A percentile compares a stretch with the other conserved stretches of the same genome.
phyloP scores from a whole-genome alignment of 2,888 invertebrate species.

The Geophilus truncorum region DNA sequence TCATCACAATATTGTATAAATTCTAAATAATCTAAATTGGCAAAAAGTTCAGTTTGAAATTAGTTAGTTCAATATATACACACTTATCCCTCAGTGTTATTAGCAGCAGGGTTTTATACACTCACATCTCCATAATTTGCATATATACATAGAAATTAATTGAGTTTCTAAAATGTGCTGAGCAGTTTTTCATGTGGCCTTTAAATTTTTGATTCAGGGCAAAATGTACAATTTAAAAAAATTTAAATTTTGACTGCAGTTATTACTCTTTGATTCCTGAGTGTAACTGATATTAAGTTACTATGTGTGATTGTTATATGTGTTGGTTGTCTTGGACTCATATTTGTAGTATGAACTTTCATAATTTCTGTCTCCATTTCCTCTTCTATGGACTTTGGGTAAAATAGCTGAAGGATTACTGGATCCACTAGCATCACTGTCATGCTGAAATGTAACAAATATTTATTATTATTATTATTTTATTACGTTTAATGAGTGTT shows the following conservation, averaged over 20 bases:
- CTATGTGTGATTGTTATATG: neutral
- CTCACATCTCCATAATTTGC: neutral
- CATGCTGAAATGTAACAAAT: constrained; percentile 18
- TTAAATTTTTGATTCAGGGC: neutral
- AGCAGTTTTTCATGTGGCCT: neutral
- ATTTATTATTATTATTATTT: neutral
- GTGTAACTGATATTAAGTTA: neutral
- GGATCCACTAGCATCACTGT: constrained; percentile 33
- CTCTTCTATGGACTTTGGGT: constrained; percentile 29
- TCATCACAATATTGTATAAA: neutral
- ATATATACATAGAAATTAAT: neutral
- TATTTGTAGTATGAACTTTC: constrained; percentile 36
- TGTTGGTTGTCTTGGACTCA: neutral
- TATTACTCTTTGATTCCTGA: neutral
- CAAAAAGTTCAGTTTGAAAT: neutral
- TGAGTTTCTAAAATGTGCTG: neutral
- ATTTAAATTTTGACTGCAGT: neutral
- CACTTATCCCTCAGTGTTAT: neutral
- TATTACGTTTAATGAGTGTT: neutral
- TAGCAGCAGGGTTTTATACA: neutral
- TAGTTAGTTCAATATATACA: neutral
- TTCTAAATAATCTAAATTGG: neutral
- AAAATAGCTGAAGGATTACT: constrained; percentile 31
- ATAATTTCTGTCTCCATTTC: constrained; percentile 13
- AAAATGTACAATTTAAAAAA: neutral